Evolutionary conservation across 1,140 invertebrate species (phyloP).

Genomic region (Ceratosolen solmsi): DNA sequence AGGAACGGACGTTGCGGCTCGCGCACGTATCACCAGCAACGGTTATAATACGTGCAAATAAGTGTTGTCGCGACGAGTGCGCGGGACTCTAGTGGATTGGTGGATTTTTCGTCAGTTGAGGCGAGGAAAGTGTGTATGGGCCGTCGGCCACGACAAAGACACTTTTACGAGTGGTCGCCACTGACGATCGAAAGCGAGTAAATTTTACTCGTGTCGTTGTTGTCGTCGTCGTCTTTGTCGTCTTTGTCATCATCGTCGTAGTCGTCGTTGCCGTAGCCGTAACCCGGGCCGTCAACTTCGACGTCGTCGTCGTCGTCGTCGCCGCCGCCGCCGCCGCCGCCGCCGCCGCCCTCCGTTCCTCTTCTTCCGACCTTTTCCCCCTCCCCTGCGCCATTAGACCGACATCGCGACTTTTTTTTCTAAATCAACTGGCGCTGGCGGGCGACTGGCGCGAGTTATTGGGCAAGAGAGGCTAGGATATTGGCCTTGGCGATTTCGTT

Average conservation of each 20-base stretch:
- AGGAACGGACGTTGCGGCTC: conserved; percentile 10
- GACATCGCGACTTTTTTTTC: conserved; percentile 38
- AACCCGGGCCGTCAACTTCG: not conserved
- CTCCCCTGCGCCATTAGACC: conserved; percentile 17
- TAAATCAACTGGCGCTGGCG: conserved; percentile 31
- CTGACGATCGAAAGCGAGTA: too few species aligned
- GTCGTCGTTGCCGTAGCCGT: not conserved
- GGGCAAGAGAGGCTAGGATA: conserved; percentile 30
- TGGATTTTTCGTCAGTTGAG: too few species aligned
- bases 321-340: not conserved
- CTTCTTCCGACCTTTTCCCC: not conserved
- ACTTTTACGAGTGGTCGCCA: too few species aligned
- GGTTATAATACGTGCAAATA: not conserved
- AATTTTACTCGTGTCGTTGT: too few species aligned
- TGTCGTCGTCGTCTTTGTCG: too few species aligned
- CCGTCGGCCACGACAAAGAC: not conserved
- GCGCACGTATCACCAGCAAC: not conserved
- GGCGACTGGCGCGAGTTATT: conserved; percentile 30
- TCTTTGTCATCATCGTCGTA: not conserved
- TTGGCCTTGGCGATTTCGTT: not conserved
- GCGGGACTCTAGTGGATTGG: too few species aligned
- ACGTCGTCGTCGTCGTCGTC: not conserved
- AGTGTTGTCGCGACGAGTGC: not conserved
- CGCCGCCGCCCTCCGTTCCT: not conserved
- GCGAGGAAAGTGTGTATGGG: too few species aligned